Evolutionary conservation across 53 echinoderm and acorn worm species (phyloP), one percentile per base, ranked within the genome.

Genomic region (Pentamera pediparva): DNA sequence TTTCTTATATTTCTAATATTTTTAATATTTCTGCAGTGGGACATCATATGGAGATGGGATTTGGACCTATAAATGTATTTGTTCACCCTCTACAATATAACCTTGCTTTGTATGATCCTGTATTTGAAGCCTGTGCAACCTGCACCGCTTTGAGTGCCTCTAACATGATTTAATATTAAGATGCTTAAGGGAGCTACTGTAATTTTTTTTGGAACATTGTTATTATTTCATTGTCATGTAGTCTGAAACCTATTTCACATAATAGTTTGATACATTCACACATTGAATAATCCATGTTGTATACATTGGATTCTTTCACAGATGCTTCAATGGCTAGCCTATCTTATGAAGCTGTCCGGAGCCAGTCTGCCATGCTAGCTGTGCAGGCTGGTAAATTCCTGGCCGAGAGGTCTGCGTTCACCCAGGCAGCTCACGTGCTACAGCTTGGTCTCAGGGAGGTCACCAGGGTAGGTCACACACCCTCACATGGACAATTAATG

Each of bases 311-410:
- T 54, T 26, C 26, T 19, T 55, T 9, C 31, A 4, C 61, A 86
- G 80, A 81, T 32, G 81, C 76, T 6, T 64, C 65, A 10, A 75
- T 86, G 26, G 65, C 62, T 60, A 76, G 80, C 20, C 61, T 81
- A 58, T 53, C 62, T 61, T 28, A 55, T 56, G 81, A 81, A 52
- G 62, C 70, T 51, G 74, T 83, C 48, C 75, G 92, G 12, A 84
- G 92, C 62, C 63, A 80, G 76, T 26, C 85, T n/a, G 91, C 96
- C 3, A 65, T 80, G 17, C 83, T 96, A 8, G 96, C 91, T 21
- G 78, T 90, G 79, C 80, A 88, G 75, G 96, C 88, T 48, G 96
- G 91, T 37, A 87, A 87, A 40, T 91, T 96, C 61, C 61, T 96
- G 26, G 76, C 80, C 3, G 91, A 88, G 83, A 75, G 62, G 17